Evolutionary conservation across 2,797 vertebrate species (phyloP).

Genomic region (Poecilia picta): DNA sequence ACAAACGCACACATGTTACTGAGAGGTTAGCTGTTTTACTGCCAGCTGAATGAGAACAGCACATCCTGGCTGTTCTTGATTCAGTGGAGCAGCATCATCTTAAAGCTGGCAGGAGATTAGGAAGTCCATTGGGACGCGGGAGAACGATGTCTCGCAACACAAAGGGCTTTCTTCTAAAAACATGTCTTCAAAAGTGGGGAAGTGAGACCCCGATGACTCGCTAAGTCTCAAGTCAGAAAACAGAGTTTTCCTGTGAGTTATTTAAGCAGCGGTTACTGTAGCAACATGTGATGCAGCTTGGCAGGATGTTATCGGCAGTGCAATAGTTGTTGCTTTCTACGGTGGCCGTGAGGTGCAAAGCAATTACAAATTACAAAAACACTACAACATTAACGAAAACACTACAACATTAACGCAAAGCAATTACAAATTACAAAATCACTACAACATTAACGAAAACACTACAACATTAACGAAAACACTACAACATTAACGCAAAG

Average conservation of each 20-base stretch:
- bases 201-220: neutral
- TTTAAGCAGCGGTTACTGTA: neutral
- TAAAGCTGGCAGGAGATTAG: constrained; percentile 2
- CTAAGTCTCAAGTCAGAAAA: neutral
- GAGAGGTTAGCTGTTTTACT: neutral
- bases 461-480: no score
- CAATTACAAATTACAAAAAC: no score
- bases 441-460: no score
- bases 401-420: no score
- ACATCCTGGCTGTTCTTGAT: constrained; percentile 1
- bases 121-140: neutral
- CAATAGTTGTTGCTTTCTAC: neutral
- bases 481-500: no score
- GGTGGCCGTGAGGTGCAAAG: no score
- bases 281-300: neutral
- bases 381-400: no score
- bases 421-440: no score
- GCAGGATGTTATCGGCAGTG: neutral
- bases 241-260: neutral
- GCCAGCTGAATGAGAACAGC: neutral
- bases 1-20: neutral
- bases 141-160: neutral
- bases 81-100: neutral
- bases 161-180: constrained; percentile 7
- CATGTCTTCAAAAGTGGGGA: neutral